Evolutionary conservation across 92 coral and sea anemone genomes (phyloP).

Genomic region (Porites rus): DNA sequence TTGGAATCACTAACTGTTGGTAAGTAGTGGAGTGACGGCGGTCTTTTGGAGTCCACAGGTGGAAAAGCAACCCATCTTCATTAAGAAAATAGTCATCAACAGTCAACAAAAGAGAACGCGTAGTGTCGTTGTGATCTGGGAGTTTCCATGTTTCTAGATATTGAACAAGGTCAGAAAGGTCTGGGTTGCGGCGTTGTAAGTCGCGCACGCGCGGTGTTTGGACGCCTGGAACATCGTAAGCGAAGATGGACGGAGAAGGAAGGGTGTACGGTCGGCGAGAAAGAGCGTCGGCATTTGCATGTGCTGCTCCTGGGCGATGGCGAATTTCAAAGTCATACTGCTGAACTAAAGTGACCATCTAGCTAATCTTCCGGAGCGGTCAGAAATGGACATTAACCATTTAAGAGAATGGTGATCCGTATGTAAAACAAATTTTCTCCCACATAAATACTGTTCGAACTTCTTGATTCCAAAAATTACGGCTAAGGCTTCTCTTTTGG

Average conservation of each 20-base stretch:
- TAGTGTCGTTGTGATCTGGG: slow-evolving; percentile 25
- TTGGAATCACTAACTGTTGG: slow-evolving; percentile 56
- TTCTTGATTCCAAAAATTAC: slow-evolving; percentile 52
- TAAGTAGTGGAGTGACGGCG: slow-evolving; percentile 1
- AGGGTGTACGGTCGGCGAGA: slow-evolving; percentile 48
- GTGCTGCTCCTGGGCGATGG: slow-evolving; percentile 53
- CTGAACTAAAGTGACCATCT: slow-evolving; percentile 63
- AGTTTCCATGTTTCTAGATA: slow-evolving; percentile 43
- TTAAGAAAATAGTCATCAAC: slow-evolving; percentile 50
- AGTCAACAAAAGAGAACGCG: slow-evolving; percentile 44
- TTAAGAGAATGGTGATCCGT: slow-evolving; percentile 65
- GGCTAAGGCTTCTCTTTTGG: slow-evolving; percentile 61
- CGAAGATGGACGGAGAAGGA: background rate
- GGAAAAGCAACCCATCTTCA: slow-evolving; percentile 52
- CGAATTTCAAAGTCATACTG: slow-evolving; percentile 57
- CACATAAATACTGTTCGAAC: slow-evolving; percentile 51
- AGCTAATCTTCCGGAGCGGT: slow-evolving; percentile 38
- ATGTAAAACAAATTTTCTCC: slow-evolving; percentile 46
- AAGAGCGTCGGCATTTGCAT: slow-evolving; percentile 68
- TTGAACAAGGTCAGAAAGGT: slow-evolving; percentile 34
- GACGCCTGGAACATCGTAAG: slow-evolving; percentile 22
- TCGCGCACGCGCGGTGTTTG: slow-evolving; percentile 25
- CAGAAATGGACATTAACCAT: slow-evolving; percentile 46
- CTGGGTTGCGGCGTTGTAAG: slow-evolving; percentile 59
- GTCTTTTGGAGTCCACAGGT: slow-evolving; percentile 43